Conservation (phyloP, 1,140 invertebrate species). For the Drosophila saltans region DNA sequence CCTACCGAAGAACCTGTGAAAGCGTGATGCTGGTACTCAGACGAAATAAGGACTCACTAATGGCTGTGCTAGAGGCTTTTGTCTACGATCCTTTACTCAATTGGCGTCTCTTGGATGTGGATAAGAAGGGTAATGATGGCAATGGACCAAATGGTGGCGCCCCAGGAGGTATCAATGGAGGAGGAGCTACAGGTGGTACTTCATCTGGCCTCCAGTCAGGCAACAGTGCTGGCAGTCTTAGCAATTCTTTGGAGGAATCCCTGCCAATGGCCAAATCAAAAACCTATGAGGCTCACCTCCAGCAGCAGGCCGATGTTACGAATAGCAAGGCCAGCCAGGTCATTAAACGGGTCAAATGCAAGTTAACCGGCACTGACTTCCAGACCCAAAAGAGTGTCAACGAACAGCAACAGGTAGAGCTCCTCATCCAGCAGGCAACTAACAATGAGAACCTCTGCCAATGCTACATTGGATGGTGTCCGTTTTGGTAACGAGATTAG, state of each 20-base stretch:
- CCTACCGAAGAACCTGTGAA: conserved; percentile 97
- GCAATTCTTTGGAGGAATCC: conserved; percentile 73
- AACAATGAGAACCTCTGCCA: conserved; percentile 99
- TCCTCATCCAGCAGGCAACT: conserved; percentile 98
- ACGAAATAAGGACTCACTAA: conserved; percentile 98
- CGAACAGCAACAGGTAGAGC: conserved; percentile 95
- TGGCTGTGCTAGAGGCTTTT: conserved; percentile 99
- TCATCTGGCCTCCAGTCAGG: conserved; percentile 69
- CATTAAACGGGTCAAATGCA: conserved; percentile 95
- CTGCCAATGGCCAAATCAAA: conserved; percentile 83
- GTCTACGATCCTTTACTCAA: conserved; percentile 99
- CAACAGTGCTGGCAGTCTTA: conserved; percentile 59
- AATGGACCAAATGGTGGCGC: conserved; percentile 63
- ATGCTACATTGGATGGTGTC: conserved; percentile 95
- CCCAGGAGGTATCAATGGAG: conserved; percentile 74
- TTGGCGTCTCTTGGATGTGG: conserved; percentile 95
- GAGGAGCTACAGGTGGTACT: conserved; percentile 60
- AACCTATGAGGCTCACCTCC: conserved; percentile 78
- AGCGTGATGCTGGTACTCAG: conserved; percentile 98
- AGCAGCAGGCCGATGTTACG: conserved; percentile 87
- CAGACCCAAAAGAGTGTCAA: conserved; percentile 92
- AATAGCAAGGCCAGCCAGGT: conserved; percentile 97
- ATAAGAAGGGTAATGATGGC: conserved; percentile 84
- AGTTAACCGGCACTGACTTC: conserved; percentile 97
- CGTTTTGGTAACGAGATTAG: conserved; percentile 72